Base-by-base conservation (phyloP, 2,113 vertebrate species). In the Hydrolagus affinis region DNA sequence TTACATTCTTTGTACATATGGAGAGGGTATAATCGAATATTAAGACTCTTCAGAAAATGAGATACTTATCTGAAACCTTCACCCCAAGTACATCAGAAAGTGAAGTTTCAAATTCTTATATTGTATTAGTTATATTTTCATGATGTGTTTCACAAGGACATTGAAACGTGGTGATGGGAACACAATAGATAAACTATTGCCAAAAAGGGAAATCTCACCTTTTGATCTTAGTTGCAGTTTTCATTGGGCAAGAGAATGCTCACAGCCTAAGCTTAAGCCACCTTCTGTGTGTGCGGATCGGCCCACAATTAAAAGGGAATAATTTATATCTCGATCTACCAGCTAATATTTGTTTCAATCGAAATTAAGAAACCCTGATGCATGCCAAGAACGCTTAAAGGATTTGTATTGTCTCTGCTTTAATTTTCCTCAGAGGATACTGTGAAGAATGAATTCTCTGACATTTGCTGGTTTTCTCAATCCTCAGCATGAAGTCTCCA, bases 391-490 rank as follows among this genome's bases (percentile, higher is more conserved):
- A 80, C 17, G 2, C 8, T 83, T 30, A 32, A 83, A 83, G 62
- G 25, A 62, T 9, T 66, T 8, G 28, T 28, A 83, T 83, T 66
- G 60, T 68, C 62, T 66, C 60, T 83, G 78, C 59, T 83, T 71
- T 85, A 86, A 66, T 28, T 70, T 89, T 88, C 87, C 69, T 86
- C 87, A 68, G 70, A 86, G 86, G 86, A 88, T 87, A 87, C 25
- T 87, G 87, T 69, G 85, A 86, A 25, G 21, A 57, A 69, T 56
- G 66, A 87, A 89, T 86, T 90, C 83, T 87, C 75, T 87, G 88
- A 87, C 86, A 90, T 90, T 87, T 85, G 70, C 68, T 87, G 88
- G 89, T 86, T 88, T 76, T 88, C 86, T 86, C 68, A 66, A 78
- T 25, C n/a, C 85, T 28, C 86, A 75, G 14, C 23, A 70, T 59